Evolutionary conservation across 1,140 invertebrate genomes (phyloP), one percentile per base, ranked within the genome.

Genomic region (Drosophila pruinosa): DNA sequence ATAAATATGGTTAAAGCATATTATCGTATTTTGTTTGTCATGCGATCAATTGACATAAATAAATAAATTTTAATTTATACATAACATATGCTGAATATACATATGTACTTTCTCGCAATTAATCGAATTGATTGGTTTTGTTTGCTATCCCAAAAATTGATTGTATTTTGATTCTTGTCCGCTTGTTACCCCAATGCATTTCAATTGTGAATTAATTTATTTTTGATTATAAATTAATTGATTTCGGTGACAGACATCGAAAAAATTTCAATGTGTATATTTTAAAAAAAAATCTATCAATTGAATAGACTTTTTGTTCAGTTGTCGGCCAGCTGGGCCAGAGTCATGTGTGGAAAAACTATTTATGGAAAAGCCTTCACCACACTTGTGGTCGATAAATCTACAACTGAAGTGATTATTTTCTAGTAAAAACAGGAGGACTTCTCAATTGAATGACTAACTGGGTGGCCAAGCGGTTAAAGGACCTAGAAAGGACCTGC

Each of bases 21-120:
- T 59, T 15, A 15, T 24, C 19, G n/a, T 6, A 22, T 4, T 22
- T 21, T 21, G 17, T 21, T 22, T 8, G 4, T n/a, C n/a, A 24
- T 22, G 24, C 38, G 5, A 15, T 26, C 21, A 26, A 57, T 57
- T 14, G 24, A 24, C 28, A 79, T 73, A 28, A 69, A 86, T 76
- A 73, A 80, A 76, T 74, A 64, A 72, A 79, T 69, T 68, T 45
- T n/a, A 64, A 75, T 75, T 75, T 69, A 48, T 22, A 36, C 52
- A 39, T 59, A 45, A 36, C 52, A 39, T 59, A 45, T 63, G 36
- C 15, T 48, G 10, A 48, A 45, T 34, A 24, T 36, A 12, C 17
- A 57, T 39, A 19, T 19, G 21, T 22, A 24, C 43, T 10, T 22
- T 47, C 43, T 10, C 31, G 14, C 5, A 21, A 21, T 19, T 67